Base-by-base conservation (phyloP, 1,140 invertebrate genomes). In the Reticulitermes speratus region DNA sequence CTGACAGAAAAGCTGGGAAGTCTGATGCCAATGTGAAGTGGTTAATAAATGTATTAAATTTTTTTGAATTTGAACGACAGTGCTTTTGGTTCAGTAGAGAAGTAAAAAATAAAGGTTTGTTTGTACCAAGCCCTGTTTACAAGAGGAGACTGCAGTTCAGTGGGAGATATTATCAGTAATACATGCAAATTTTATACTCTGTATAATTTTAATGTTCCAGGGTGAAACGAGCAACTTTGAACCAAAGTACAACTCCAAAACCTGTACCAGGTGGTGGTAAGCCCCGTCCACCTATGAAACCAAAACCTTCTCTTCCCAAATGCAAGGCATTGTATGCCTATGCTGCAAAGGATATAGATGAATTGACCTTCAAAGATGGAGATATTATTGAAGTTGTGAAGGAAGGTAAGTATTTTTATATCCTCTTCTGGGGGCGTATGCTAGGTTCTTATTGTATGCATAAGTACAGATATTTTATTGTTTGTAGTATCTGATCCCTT, bases 281-380 rank as follows among this genome's bases (percentile, higher is more conserved):
- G 59, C 86, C 87, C 3, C 84, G 86, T 30, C 87, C 87, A 25
- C 21, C 86, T 44, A 69, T 85, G 55, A 87, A 86, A 48, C 87
- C 89, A 30, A 88, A 88, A 16, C 90, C 90, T 14, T 87, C 89
- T 90, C 82, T 94, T 44, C 94, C 94, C 25, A 91, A 92, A 88
- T 93, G 93, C 83, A 91, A 91, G 87, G 94, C 94, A 65, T 89
- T 96, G 25, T 96, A 95, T 89, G 92, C 94, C 55, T 96, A 96
- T 88, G 93, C 92, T 88, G 94, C 95, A 9, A 93, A 93, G 88
- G 95, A 96, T 90, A 91, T 94, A 0, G 95, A 95, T 89, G 95
- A 96, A 90, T 90, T 96, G 2, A 92, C 90, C 59, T 93, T 96
- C 55, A 91, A 92, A 84, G 94, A 94, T 88, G 94, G 94, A 25